Conservation (phyloP, 2,113 vertebrate genomes). For the Festucalex cinctus region DNA sequence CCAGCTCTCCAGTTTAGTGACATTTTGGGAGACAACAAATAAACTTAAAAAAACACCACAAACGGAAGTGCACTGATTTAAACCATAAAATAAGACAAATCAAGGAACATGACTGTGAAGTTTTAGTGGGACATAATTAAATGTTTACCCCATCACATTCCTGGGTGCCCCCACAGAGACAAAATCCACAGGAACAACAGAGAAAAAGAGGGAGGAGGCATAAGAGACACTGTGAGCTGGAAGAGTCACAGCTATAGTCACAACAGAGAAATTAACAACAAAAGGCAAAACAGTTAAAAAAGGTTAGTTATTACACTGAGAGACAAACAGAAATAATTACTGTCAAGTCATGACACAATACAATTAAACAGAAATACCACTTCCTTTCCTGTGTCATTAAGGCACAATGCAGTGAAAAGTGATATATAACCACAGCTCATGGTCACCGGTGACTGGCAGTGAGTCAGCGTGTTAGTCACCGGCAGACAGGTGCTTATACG, state of each 20-base stretch:
- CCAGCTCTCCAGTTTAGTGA: slow-evolving; percentile 3
- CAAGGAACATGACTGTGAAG: slow-evolving; percentile 6
- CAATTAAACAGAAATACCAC: slow-evolving; percentile 3
- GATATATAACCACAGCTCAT: not conserved
- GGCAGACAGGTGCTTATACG: slow-evolving; percentile 23
- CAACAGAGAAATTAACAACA: slow-evolving; percentile 67
- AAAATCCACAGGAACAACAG: slow-evolving; percentile 79
- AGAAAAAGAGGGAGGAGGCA: slow-evolving; percentile 60
- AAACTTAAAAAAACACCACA: slow-evolving; percentile 18
- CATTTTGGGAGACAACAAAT: slow-evolving; percentile 2
- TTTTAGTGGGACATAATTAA: slow-evolving; percentile 50
- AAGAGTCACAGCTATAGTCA: slow-evolving; percentile 63
- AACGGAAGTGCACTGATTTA: not conserved
- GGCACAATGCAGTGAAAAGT: not conserved
- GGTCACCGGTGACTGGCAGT: slow-evolving; percentile 30
- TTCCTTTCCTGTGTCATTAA: not conserved
- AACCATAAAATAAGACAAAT: slow-evolving; percentile 9
- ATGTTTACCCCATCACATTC: slow-evolving; percentile 82
- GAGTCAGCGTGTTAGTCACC: slow-evolving; percentile 61
- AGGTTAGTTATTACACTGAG: slow-evolving; percentile 1
- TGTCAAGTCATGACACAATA: slow-evolving; percentile 6
- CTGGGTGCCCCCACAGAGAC: slow-evolving; percentile 76
- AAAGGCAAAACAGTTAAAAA: slow-evolving; percentile 6
- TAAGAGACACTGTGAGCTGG: slow-evolving; percentile 60
- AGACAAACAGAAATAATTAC: slow-evolving; percentile 23